Evolutionary conservation across 1,140 invertebrate genomes (phyloP).

Genomic region (Heliconius melpomene): DNA sequence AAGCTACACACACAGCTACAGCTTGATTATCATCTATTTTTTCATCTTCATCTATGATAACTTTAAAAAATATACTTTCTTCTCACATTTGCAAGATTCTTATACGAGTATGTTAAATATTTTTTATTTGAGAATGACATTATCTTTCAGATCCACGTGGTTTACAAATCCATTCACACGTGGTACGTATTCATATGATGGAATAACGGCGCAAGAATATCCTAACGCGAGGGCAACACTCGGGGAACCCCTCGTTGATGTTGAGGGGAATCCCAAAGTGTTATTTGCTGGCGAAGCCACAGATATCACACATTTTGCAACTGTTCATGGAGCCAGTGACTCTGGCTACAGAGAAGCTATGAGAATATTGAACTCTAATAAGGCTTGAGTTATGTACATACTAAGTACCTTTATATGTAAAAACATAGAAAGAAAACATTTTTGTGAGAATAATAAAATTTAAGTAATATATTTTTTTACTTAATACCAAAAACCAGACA

Average conservation of each 20-base stretch:
- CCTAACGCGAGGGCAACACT: conserved; percentile 47
- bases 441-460: too few relatives aligned
- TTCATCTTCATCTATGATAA: too few relatives aligned
- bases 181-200: conserved; percentile 59
- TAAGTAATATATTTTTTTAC: too few relatives aligned
- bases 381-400: too few relatives aligned
- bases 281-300: conserved; percentile 74
- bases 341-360: conserved; percentile 82
- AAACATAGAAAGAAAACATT: too few relatives aligned
- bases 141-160: conserved; percentile 53
- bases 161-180: conserved; percentile 54
- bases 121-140: background rate
- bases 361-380: conserved; percentile 43
- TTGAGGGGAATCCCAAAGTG: conserved; percentile 44
- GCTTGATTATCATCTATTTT: too few relatives aligned
- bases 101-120: too few relatives aligned
- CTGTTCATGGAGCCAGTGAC: conserved; percentile 84
- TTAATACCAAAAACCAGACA: too few relatives aligned
- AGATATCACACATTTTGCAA: conserved; percentile 80
- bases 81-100: too few relatives aligned
- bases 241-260: conserved; percentile 45
- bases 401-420: too few relatives aligned
- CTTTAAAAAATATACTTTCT: too few relatives aligned
- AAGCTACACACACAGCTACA: too few relatives aligned
- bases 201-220: conserved; percentile 39